Conservation (phyloP, 2,888 invertebrate species). For the Catocala sponsa region DNA sequence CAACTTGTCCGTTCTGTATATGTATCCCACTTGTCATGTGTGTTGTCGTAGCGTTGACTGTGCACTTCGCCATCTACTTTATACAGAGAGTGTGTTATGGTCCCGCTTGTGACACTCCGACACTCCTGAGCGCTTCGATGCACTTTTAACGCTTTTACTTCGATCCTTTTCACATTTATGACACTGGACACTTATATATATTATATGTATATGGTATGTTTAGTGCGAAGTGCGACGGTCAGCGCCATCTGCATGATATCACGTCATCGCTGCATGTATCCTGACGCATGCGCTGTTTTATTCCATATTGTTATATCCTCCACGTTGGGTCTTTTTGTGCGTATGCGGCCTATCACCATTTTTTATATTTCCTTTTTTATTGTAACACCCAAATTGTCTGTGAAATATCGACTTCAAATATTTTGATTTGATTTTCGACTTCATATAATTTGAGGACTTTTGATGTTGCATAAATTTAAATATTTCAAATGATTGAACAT, state of each 20-base stretch:
- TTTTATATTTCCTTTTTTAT: conserved; percentile 2
- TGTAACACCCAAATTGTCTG: conserved; percentile 7
- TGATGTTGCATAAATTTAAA: background rate
- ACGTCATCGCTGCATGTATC: conserved; percentile 64
- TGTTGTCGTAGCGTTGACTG: conserved; percentile 71
- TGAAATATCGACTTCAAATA: conserved; percentile 45
- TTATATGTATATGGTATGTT: conserved; percentile 16
- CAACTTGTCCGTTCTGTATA: conserved; percentile 68
- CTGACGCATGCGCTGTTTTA: conserved; percentile 74
- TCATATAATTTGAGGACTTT: background rate
- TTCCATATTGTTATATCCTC: conserved; percentile 34
- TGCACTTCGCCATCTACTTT: conserved; percentile 59
- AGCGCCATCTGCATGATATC: conserved; percentile 69
- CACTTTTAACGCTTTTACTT: conserved; percentile 6
- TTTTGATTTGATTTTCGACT: no score
- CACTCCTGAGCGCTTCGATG: conserved; percentile 15
- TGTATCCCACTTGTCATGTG: conserved; percentile 64
- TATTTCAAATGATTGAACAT: conserved; percentile 11
- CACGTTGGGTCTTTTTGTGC: conserved; percentile 38
- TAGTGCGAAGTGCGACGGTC: conserved; percentile 65
- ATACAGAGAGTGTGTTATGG: conserved; percentile 15
- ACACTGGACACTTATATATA: conserved; percentile 16
- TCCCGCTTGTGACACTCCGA: conserved; percentile 19
- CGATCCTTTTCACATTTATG: background rate
- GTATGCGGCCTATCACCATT: conserved; percentile 21